Base-by-base conservation (phyloP, 2,113 vertebrate genomes). In the Mormyrus iriodes region DNA sequence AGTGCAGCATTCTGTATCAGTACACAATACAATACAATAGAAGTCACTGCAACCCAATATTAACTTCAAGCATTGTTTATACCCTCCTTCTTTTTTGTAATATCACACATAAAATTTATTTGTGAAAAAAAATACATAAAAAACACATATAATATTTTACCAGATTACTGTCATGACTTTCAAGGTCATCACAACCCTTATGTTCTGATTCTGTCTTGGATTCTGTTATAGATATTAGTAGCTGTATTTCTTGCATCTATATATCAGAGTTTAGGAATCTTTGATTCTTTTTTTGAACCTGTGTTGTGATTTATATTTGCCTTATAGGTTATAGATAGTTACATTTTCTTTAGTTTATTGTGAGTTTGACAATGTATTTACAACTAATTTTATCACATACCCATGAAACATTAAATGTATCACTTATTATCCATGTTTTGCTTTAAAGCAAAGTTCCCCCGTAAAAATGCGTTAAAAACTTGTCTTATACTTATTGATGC, bases 261-360 rank as follows among this genome's bases (percentile, higher is more conserved):
- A 15, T 79, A 79, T 42, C 15, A 19, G 35, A 10, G 73, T 79
- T 42, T 61, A 61, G 7, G 21, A n/a, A 24, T 61, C 73, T 79
- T 17, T 42, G 15, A 42, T 19, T 19, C 35, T 42, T 42, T 9
- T 42, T 42, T 42, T 42, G 35, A 39, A 39, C 17, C 17, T 8
- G 5, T 42, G 73, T 42, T 76, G 15, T 79, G 35, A 39, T 79
- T 79, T 42, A 19, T 79, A 42, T 42, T 35, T 42, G 3, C 19
- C 17, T 19, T 42, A 42, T 42, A 42, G 15, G 73, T 79, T 42
- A 79, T 42, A n/a, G 17, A 42, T 42, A 4, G 5, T 79, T 79
- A 42, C 73, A 79, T 79, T 19, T 79, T 79, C 73, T 79, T 79
- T 79, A 42, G 73, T 39, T 79, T 79, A 42, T 79, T 79, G 69